Base-by-base conservation (phyloP, 2,113 vertebrate genomes). In the Strix uralensis region DNA sequence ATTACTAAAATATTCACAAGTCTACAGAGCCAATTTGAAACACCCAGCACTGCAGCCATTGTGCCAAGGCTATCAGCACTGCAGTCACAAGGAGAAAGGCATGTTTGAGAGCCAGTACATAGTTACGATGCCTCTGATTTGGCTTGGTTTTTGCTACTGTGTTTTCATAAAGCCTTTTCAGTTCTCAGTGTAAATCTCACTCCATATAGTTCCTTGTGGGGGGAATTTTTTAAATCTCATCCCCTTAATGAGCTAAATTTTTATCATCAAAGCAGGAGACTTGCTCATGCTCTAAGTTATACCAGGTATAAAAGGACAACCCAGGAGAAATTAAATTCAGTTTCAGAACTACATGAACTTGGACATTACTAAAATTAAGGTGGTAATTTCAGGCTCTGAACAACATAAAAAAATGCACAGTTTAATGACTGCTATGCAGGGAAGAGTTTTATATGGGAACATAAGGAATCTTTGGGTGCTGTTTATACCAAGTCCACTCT, bases 1-100 rank as follows among this genome's bases (percentile, higher is more conserved):
- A 82, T 70, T 61, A 81, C 49, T 73, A 66, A 88, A 96, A 92
- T 65, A 97, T 91, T 97, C 96, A 94, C 59, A 95, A 89, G 54
- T 67, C 55, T 29, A 86, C 75, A 59, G 83, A 97, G 66, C 62
- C 95, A 95, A 61, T 84, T 42, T 90, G 92, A 97, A 98, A 95
- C 79, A 95, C 2, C 36, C 20, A 34, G 32, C 20, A 57, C 51
- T 27, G 58, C 54, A 90, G 61, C 36, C 16, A 47, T 70, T 32
- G n/a, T 51, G 81, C 59, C 66, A 38, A 86, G 46, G 47, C 91
- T 47, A 16, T 47, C 89, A 69, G 91, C 66, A 44, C 86, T 34
- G 23, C 65, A 67, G 79, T 44, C 78, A 70, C 5, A 10, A 74
- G 32, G 49, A 70, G 57, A 79, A 92, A 47, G 7, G 22, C 7